These are phyloP conservation scores for Bombus confusus DNA, from an alignment of 1,140 invertebrate genomes.

Conservation along the genomic window DNA sequence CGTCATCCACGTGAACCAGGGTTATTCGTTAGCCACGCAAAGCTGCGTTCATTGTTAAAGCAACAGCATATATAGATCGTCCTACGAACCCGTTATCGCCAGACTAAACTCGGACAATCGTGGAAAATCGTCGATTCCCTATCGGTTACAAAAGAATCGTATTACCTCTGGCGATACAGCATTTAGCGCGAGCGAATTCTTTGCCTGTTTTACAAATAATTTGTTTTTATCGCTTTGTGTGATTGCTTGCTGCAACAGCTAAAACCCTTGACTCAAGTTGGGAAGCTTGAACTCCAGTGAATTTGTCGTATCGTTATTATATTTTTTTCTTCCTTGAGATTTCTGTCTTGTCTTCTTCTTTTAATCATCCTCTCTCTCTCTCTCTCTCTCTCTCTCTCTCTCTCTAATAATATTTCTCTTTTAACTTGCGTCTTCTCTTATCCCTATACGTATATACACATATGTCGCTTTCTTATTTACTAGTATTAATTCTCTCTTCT, in stretches of 20 bases:
- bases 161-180: not conserved
- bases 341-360: conserved; percentile 27
- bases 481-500: not conserved
- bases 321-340: conserved; percentile 10
- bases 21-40: conserved; percentile 62
- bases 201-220: conserved; percentile 59
- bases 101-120: not conserved
- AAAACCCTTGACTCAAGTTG: conserved; percentile 82
- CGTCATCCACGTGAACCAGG: conserved; percentile 39
- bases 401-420: not conserved
- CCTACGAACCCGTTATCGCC: conserved; percentile 25
- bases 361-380: not conserved
- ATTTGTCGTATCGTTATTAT: conserved; percentile 61
- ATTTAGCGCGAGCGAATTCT: conserved; percentile 37
- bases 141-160: not conserved
- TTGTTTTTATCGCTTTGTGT: conserved; percentile 58
- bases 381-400: not conserved
- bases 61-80: conserved; percentile 58
- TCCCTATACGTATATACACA: conserved; percentile 19
- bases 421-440: not conserved
- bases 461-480: not conserved
- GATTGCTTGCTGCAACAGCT: conserved; percentile 74
- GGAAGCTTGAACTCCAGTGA: conserved; percentile 77
- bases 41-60: conserved; percentile 72
- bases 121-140: not conserved